Conservation (phyloP, 2,797 vertebrate species). For the Acanthurus lineatus region DNA sequence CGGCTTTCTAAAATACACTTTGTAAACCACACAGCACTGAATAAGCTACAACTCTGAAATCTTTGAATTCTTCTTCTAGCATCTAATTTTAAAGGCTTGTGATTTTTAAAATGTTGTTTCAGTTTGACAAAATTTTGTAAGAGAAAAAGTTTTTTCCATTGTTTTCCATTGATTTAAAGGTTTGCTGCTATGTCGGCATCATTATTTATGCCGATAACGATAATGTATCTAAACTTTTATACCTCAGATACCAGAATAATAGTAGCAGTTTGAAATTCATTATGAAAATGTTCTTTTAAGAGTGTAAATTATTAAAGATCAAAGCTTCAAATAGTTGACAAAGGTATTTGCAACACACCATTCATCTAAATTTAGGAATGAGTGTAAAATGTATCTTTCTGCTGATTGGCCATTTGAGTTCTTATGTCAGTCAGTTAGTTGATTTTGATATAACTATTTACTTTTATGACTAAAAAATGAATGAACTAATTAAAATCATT, state of each 20-base stretch:
- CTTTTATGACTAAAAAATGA: constrained; percentile 7
- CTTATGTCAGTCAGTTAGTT: constrained; percentile 12
- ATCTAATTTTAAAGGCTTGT: too few relatives aligned
- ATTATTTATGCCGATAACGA: not conserved
- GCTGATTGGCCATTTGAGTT: constrained; percentile 1
- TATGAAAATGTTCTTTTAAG: constrained; percentile 13
- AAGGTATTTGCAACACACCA: constrained; percentile 6
- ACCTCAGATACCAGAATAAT: not conserved
- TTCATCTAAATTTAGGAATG: constrained; percentile 23
- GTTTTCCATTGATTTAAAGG: not conserved
- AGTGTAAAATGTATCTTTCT: constrained; percentile 22
- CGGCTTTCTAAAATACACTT: too few relatives aligned
- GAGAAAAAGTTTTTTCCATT: not conserved
- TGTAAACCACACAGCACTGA: not conserved
- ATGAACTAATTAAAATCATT: constrained; percentile 17
- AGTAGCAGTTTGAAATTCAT: constrained; percentile 14
- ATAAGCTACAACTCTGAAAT: not conserved
- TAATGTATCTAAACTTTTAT: not conserved
- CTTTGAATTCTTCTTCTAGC: not conserved
- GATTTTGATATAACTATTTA: constrained; percentile 13
- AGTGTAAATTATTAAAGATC: constrained; percentile 33
- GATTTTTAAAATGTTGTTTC: too few relatives aligned
- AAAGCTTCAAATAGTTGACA: constrained; percentile 24
- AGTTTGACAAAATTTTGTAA: not conserved
- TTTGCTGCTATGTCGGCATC: not conserved